Evolutionary conservation across 35 echinoderm and acorn worm species (phyloP).

Genomic region (Heliocidaris tuberculata): DNA sequence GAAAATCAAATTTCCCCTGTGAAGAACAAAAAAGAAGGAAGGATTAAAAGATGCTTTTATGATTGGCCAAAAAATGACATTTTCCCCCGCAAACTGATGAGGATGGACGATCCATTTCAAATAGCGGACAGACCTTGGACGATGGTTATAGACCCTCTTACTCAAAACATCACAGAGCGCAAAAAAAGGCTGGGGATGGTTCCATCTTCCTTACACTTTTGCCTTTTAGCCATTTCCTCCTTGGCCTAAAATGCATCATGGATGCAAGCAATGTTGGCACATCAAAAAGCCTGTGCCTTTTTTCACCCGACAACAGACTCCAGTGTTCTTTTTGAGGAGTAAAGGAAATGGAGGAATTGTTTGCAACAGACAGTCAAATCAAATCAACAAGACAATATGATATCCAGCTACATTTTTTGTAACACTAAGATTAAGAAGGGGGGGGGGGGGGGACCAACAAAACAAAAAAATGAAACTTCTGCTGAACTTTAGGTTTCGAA

Average conservation of each 20-base stretch:
- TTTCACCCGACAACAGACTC: not conserved
- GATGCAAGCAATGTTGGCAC: slow-evolving; percentile 1
- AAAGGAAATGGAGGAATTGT: slow-evolving; percentile 18
- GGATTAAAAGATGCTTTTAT: not conserved
- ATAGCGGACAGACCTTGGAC: not conserved
- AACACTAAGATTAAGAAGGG: not conserved
- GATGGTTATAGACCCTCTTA: not conserved
- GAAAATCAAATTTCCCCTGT: too few relatives aligned
- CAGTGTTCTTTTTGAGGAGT: not conserved
- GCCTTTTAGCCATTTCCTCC: slow-evolving; percentile 37
- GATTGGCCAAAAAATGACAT: not conserved
- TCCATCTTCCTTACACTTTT: slow-evolving; percentile 1
- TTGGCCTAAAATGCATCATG: not conserved
- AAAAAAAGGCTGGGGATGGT: not conserved
- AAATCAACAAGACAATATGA: not conserved
- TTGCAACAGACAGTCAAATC: slow-evolving; percentile 25
- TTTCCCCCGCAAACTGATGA: not conserved
- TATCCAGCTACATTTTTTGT: not conserved
- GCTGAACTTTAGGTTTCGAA: not conserved
- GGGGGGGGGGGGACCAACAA: not conserved
- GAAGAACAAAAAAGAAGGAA: not conserved
- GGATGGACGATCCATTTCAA: not conserved
- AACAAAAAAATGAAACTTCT: not conserved
- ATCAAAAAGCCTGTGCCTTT: slow-evolving; percentile 13
- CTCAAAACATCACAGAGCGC: not conserved